Evolutionary conservation across 2,888 invertebrate species (phyloP).

Genomic region (Rhaphigaster nebulosa): DNA sequence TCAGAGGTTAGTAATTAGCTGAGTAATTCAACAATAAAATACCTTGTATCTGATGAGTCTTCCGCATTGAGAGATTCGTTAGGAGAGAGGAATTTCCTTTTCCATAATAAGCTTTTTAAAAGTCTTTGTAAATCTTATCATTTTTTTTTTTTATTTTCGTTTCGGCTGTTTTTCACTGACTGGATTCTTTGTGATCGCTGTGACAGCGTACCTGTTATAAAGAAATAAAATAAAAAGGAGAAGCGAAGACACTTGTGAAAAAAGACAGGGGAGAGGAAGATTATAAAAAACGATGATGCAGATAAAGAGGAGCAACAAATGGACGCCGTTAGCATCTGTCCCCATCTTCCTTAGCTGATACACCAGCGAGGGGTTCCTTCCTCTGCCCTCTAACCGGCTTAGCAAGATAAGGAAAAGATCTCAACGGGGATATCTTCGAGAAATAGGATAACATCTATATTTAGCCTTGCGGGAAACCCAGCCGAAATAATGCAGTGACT

Average conservation of each 20-base stretch:
- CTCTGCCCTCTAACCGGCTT: slow-evolving; percentile 16
- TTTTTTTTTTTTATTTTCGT: not conserved
- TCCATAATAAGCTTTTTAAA: slow-evolving; percentile 13
- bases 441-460: slow-evolving; percentile 46
- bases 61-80: not conserved
- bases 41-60: not conserved
- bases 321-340: slow-evolving; percentile 25
- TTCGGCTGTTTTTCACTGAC: not conserved
- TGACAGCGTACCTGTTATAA: slow-evolving; percentile 10
- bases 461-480: slow-evolving; percentile 11
- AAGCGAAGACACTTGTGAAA: not conserved
- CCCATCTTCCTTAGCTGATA: slow-evolving; percentile 34
- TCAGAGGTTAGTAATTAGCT: not conserved
- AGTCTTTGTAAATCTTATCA: slow-evolving; percentile 10
- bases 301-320: slow-evolving; percentile 37
- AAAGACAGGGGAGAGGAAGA: slow-evolving; percentile 4
- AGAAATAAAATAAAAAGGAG: not conserved
- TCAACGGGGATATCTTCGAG: slow-evolving; percentile 20
- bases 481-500: slow-evolving; percentile 11
- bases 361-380: not conserved
- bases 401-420: slow-evolving; percentile 36
- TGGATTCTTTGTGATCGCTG: not conserved
- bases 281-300: slow-evolving; percentile 20
- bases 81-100: not conserved
- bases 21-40: slow-evolving; percentile 23